Percentiles rank a stretch among this genome's conserved stretches.
These are phyloP conservation scores for Pelochelys cantorii DNA, from an alignment of 2,797 vertebrate species.

Conservation along the genomic window DNA sequence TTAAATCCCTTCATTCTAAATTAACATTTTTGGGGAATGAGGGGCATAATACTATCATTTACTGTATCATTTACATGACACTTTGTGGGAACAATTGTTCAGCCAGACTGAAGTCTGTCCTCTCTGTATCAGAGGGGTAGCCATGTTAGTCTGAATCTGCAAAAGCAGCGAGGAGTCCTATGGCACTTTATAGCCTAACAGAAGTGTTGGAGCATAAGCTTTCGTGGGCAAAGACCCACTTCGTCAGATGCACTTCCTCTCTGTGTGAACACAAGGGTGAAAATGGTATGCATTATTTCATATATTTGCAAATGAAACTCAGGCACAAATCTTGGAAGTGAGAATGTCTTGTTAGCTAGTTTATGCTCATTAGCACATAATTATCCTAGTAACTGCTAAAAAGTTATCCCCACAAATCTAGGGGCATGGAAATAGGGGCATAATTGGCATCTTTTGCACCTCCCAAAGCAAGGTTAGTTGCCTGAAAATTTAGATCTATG, in stretches of 20 bases:
- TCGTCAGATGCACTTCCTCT: too few species aligned
- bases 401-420: not conserved
- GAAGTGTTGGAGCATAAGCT: too few species aligned
- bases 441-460: not conserved
- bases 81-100: not conserved
- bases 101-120: not conserved
- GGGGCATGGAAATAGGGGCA: not conserved
- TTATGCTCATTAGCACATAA: not conserved
- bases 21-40: not conserved
- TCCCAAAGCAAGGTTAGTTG: not conserved
- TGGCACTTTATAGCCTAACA: too few species aligned
- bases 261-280: not conserved
- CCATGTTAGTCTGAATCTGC: too few species aligned
- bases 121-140: too few species aligned
- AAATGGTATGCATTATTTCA: not conserved
- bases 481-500: not conserved
- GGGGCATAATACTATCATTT: not conserved
- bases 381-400: not conserved
- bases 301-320: not conserved
- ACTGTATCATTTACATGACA: not conserved
- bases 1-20: not conserved
- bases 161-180: too few species aligned
- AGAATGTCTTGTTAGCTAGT: too few species aligned
- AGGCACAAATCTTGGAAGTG: not conserved
- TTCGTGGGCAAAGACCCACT: too few species aligned